Percentiles rank a stretch among this genome's conserved stretches.
Evolutionary conservation across 2,888 invertebrate genomes (phyloP).

Genomic region (Lypha dubia): DNA sequence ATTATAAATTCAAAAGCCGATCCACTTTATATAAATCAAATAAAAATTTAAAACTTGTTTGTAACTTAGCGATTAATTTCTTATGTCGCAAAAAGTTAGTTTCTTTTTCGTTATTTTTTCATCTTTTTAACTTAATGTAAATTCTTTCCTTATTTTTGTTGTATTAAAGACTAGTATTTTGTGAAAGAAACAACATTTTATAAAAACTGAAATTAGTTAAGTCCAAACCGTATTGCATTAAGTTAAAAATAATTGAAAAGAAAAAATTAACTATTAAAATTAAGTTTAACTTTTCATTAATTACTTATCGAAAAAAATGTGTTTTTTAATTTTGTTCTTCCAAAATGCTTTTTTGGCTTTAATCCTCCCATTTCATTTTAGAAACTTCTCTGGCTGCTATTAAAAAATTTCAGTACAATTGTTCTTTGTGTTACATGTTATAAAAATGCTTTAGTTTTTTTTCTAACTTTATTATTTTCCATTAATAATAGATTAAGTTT

Average conservation of each 20-base stretch:
- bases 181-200: slow-evolving; percentile 35
- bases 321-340: slow-evolving; percentile 51
- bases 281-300: slow-evolving; percentile 46
- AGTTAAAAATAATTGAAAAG: slow-evolving; percentile 57
- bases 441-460: slow-evolving; percentile 64
- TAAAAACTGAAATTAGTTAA: slow-evolving; percentile 55
- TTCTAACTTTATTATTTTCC: slow-evolving; percentile 32
- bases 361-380: slow-evolving; percentile 13
- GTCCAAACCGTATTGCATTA: slow-evolving; percentile 61
- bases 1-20: no score
- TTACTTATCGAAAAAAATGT: slow-evolving; percentile 17
- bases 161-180: slow-evolving; percentile 59
- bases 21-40: no score
- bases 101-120: slow-evolving; percentile 34
- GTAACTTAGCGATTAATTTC: slow-evolving; percentile 8
- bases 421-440: slow-evolving; percentile 63
- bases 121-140: slow-evolving; percentile 40
- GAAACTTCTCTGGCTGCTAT: slow-evolving; percentile 23
- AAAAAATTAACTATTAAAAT: slow-evolving; percentile 50
- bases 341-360: slow-evolving; percentile 59
- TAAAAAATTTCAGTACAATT: slow-evolving; percentile 24
- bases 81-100: slow-evolving; percentile 19
- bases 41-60: slow-evolving; percentile 13
- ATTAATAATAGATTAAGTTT: slow-evolving; percentile 65
- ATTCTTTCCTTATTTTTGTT: slow-evolving; percentile 29